Base-by-base conservation (phyloP, 2,888 invertebrate species). In the Erebia epiphron region DNA sequence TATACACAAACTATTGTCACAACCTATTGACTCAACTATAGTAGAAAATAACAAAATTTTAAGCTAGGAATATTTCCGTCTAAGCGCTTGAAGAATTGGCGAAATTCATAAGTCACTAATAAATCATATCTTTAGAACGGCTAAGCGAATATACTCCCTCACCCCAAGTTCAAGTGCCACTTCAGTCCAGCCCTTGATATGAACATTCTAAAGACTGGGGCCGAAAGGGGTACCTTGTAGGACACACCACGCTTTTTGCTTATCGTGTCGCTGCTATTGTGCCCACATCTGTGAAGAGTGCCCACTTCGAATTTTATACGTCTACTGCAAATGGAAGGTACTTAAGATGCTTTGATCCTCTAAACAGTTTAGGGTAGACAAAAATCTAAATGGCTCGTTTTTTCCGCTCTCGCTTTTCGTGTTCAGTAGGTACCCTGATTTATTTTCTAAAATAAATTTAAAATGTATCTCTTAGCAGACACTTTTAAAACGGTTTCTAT, bases 161-260 rank as follows among this genome's bases (percentile, higher is more conserved):
- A n/a, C 41, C 35, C 54, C 16, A 41, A 41, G 64, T 64, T 67
- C 67, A 69, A 73, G 69, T 69, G 71, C 49, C 60, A 64, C 69
- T 71, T 60, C 69, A 69, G 63, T 67, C 58, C 43, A 56, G 64
- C 52, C 67, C 56, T 18, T 41, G 18, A 16, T 43, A 66, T 43
- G 57, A 65, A 64, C 71, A 52, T 68, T 64, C 35, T 68, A 57
- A 71, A 71, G 65, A 65, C 64, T 69, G 60, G 71, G 67, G 71
- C 60, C 50, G 61, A 46, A 14, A 61, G 61, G 71, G 73, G 73
- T 66, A 67, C 71, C 71, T 71, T 62, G 69, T 50, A 71, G 62
- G 71, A 68, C 68, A 68, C 54, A n/a, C 65, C 56, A 71, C 67
- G 66, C 61, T 71, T 61, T 68, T 71, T 62, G 56, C 60, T 68